Evolutionary conservation across 2,888 invertebrate genomes (phyloP).

Genomic region (Chrysolina haemoptera): DNA sequence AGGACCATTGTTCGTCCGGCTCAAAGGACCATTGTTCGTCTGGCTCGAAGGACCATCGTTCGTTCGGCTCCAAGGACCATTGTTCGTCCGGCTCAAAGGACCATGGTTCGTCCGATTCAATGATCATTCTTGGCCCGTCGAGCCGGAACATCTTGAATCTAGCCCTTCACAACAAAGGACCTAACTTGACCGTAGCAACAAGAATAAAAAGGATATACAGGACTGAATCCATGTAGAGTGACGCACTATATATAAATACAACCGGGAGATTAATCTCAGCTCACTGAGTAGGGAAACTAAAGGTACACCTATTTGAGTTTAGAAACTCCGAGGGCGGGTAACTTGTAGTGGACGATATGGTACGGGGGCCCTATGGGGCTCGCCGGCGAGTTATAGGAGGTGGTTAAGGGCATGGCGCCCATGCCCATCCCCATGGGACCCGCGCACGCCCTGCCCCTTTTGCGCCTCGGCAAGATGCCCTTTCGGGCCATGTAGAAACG

Average conservation of each 20-base stretch:
- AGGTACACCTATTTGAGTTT: conserved; percentile 65
- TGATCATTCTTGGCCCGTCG: no score
- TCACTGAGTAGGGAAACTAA: not conserved
- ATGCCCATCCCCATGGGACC: conserved; percentile 70
- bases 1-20: no score
- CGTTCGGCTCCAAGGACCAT: no score
- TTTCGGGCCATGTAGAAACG: conserved; percentile 91
- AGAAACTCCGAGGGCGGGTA: conserved; percentile 76
- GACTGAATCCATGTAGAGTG: not conserved
- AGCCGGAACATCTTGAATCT: no score
- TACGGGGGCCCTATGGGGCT: conserved; percentile 82
- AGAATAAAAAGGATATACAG: conserved; percentile 1
- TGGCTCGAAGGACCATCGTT: no score
- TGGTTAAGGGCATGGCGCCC: conserved; percentile 56
- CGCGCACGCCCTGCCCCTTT: conserved; percentile 77
- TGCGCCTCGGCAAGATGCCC: conserved; percentile 84
- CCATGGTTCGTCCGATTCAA: no score
- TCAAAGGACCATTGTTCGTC: no score
- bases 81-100: no score
- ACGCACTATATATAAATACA: conserved; percentile 3
- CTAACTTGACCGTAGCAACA: not conserved
- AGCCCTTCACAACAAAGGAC: not conserved
- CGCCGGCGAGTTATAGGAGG: conserved; percentile 68
- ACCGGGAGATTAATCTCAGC: not conserved
- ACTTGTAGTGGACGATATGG: conserved; percentile 84